These are phyloP conservation scores for Drosophila anomelani DNA, from an alignment of 2,888 invertebrate genomes.

Conservation along the genomic window DNA sequence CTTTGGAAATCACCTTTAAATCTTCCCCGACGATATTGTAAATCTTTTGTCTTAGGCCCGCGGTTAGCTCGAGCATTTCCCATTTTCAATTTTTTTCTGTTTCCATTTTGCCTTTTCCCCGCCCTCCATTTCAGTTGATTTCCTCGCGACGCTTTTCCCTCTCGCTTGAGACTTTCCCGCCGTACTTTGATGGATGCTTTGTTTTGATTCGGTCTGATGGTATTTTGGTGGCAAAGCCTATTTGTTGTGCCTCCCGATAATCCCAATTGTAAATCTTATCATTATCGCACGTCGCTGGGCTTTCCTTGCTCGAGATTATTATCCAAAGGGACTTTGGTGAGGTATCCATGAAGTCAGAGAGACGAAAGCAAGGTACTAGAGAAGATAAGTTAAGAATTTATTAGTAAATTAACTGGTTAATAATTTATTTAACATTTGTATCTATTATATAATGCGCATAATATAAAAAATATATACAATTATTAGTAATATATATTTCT, in stretches of 20 bases:
- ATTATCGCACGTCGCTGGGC: constrained; percentile 20
- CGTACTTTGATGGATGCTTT: constrained; percentile 79
- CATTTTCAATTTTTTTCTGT: constrained; percentile 45
- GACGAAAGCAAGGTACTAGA: not conserved
- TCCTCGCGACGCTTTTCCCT: constrained; percentile 41
- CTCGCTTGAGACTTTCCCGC: constrained; percentile 27
- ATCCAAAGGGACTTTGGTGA: not conserved
- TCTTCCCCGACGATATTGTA: constrained; percentile 81
- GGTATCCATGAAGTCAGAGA: not conserved
- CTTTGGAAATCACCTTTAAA: constrained; percentile 80
- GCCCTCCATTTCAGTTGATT: constrained; percentile 20
- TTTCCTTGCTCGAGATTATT: not conserved
- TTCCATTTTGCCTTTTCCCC: constrained; percentile 13
- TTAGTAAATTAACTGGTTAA: too few relatives aligned
- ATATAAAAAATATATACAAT: not conserved
- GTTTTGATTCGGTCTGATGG: constrained; percentile 78
- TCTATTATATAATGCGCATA: not conserved
- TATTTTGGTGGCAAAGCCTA: constrained; percentile 58
- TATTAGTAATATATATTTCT: not conserved
- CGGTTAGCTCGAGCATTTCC: constrained; percentile 54
- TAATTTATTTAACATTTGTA: not conserved
- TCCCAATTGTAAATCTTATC: constrained; percentile 56
- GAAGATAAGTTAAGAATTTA: not conserved
- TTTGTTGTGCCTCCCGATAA: constrained; percentile 55
- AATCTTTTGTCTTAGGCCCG: constrained; percentile 77